Base-by-base conservation (phyloP, 2,113 vertebrate genomes). In the Hepsetus odoe region DNA sequence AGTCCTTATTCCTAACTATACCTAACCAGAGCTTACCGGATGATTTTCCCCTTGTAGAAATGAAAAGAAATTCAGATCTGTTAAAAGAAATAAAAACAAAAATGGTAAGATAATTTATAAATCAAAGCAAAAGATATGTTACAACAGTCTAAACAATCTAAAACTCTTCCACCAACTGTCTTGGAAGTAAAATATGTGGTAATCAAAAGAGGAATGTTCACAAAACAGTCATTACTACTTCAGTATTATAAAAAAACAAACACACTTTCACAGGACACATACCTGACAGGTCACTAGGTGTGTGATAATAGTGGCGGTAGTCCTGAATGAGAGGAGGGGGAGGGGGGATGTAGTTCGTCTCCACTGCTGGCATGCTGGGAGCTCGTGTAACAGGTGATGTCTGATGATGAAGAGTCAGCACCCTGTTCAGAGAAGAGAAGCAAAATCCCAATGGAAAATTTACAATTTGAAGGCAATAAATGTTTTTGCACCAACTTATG, bases 21-120 rank as follows among this genome's bases (percentile, higher is more conserved):
- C 12, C 49, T 2, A 42, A 3, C n/a, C 2, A 53, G 2, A 46
- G 87, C 90, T 79, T 92, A 99, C 98, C 95, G 97, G 95, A 96
- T 96, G 95, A 96, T 96, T 98, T 94, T 99, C 97, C 80, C 96
- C 96, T 92, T 96, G 97, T 89, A 99, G 93, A 91, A 99, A 98
- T 87, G 97, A 97, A 91, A 98, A 98, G 93, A 99, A 98, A 91
- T 96, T 98, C 86, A 98, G 90, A 90, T 98, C 98, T 98, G 93
- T 24, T 70, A 88, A 56, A 56, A 49, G 85, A 79, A 86, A 72
- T 66, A 58, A 87, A 86, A 42, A 26, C 53, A 55, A 24, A 61
- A 40, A n/a, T 32, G 62, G n/a, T 56, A 53, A 28, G 24, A 72
- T 7, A 24, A 38, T 14, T 10, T 28, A 6, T 3, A 53, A 8